phyloP scores from a whole-genome alignment of 30 jellyfish, hydroid and myxozoan species.

The Hydractinia symbiolongicarpus region DNA sequence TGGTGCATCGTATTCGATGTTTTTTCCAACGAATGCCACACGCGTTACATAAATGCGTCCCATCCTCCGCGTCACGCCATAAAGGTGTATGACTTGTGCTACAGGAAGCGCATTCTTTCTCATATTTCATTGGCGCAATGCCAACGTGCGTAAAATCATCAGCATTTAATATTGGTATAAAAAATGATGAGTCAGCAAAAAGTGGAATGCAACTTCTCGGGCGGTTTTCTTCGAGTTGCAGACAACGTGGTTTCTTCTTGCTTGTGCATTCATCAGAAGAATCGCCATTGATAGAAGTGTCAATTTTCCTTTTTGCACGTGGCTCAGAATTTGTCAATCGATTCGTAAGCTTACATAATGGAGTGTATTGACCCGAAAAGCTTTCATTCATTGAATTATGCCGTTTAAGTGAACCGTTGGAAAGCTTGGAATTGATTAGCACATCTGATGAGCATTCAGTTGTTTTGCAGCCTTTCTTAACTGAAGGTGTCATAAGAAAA shows the following conservation, averaged over 20 bases:
- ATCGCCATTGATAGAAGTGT: background rate
- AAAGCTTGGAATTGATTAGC: background rate
- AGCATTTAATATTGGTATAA: background rate
- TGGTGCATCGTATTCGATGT: slow-evolving; percentile 73
- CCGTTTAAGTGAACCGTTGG: background rate
- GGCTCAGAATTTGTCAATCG: slow-evolving; percentile 4
- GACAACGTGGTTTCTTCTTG: background rate
- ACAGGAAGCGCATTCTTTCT: slow-evolving; percentile 75
- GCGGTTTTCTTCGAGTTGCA: background rate
- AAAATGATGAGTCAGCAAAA: slow-evolving; percentile 31
- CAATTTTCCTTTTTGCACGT: background rate
- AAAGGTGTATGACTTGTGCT: slow-evolving; percentile 71
- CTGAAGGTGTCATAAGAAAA: too few relatives aligned
- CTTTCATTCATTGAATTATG: slow-evolving; percentile 14
- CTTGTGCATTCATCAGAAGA: background rate
- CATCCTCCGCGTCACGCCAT: slow-evolving; percentile 96
- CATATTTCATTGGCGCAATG: slow-evolving; percentile 58
- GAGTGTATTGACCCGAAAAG: background rate
- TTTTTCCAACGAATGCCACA: slow-evolving; percentile 94
- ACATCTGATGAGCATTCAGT: too few relatives aligned
- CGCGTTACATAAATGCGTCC: slow-evolving; percentile 90
- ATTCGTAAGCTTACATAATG: background rate
- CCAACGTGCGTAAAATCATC: slow-evolving; percentile 39
- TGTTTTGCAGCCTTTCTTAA: too few relatives aligned
- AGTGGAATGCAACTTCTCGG: background rate